A percentile compares a stretch with the other conserved stretches of the same genome.
phyloP scores from a whole-genome alignment of 2,113 vertebrate genomes.

The Pluvianellus socialis region DNA sequence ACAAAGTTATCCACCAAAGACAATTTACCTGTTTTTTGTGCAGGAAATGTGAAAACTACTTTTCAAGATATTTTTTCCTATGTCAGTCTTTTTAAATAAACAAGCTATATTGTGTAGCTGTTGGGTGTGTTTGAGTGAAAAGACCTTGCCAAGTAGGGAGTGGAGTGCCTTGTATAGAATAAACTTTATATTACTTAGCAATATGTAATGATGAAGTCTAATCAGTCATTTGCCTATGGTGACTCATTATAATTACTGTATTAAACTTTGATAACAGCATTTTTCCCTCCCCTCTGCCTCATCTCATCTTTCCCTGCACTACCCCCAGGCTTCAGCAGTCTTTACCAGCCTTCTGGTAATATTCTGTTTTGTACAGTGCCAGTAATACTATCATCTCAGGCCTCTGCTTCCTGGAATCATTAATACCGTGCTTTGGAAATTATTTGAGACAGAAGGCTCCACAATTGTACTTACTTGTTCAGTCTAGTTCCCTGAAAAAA shows the following conservation, averaged over 20 bases:
- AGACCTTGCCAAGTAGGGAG: not conserved
- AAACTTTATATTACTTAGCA: not conserved
- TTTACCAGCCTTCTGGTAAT: slow-evolving; percentile 61
- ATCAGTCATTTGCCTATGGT: slow-evolving; percentile 13
- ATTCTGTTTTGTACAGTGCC: slow-evolving; percentile 44
- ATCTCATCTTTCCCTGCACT: not conserved
- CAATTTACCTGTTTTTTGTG: not conserved
- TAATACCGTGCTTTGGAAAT: slow-evolving; percentile 76
- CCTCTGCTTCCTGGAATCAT: slow-evolving; percentile 71
- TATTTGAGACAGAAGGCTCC: slow-evolving; percentile 71
- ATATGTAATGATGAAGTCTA: not conserved
- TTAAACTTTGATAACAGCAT: slow-evolving; percentile 55
- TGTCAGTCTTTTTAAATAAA: not conserved
- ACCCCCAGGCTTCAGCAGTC: not conserved
- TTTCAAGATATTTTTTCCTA: not conserved
- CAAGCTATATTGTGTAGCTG: not conserved
- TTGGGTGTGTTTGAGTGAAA: not conserved
- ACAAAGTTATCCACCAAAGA: not conserved
- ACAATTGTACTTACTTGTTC: slow-evolving; percentile 65
- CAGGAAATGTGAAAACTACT: not conserved
- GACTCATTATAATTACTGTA: slow-evolving; percentile 51
- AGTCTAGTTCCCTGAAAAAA: slow-evolving; percentile 61
- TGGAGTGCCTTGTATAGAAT: not conserved
- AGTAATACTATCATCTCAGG: slow-evolving; percentile 62
- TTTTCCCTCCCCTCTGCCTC: not conserved